Evolutionary conservation across 2,888 invertebrate species (phyloP), one percentile per base, ranked within the genome.

Genomic region (Scaptomyza caliginosa): DNA sequence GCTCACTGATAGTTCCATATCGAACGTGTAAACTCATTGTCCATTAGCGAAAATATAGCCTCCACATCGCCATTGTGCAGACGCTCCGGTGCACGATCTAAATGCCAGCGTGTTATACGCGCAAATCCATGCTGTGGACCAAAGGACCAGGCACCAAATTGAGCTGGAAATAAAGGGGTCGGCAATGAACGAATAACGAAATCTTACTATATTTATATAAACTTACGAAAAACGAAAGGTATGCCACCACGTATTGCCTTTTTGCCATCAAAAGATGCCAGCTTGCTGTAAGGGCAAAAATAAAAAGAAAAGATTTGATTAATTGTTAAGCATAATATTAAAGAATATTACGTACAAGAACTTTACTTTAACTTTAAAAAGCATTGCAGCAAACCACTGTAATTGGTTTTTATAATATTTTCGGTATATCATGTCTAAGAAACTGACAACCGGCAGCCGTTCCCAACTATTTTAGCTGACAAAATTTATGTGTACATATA

Each of bases 91-190:
- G 95, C 94, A 90, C 96, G 95, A 92, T 97, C 97, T 78, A 97
- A 93, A 85, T 95, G 95, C 98, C 98, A 99, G 88, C 96, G 94
- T 62, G 96, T 95, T 89, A 98, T 96, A 89, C 98, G 94, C 52
- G 98, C 98, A 93, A 99, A 99, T 56, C 99, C 98, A 92, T 98
- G 98, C 89, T 98, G 97, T 4, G 98, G 98, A 4, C 98, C 98
- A 92, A 95, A 96, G 69, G 95, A 94, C 98, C 98, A 98, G 79
- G 96, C 95, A 57, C 98, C 98, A 92, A 98, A 98, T 93, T 98
- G 97, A 84, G 98, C 98, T 98, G 54, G 13, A 64, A 36, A 13
- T n/a, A 17, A 3, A n/a, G 0, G 39, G 11, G 3, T n/a, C n/a
- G n/a, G n/a, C n/a, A n/a, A n/a, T n/a, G n/a, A n/a, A n/a, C n/a